Base-by-base conservation (phyloP, 92 coral and sea anemone species). In the Heliopora coerulea region DNA sequence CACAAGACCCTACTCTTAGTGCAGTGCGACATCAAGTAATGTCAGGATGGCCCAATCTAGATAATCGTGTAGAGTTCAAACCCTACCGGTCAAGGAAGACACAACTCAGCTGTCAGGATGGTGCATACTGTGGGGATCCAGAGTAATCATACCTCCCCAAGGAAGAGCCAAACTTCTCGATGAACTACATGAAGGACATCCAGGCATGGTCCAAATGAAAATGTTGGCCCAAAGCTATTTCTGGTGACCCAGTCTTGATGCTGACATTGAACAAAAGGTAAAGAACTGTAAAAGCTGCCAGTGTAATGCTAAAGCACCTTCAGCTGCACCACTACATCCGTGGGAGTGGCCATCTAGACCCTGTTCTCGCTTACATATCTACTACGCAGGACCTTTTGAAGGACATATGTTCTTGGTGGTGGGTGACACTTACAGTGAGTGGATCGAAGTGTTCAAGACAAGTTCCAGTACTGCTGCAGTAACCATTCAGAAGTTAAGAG, bases 101-200 rank as follows among this genome's bases (percentile, higher is more conserved):
- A 0, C 85, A 85, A n/a, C 48, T 74, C 26, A 80, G 81, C 72
- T 54, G 59, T 14, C 75, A 80, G 41, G 78, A 26, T 15, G 85
- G 82, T 84, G 88, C 17, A 27, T 84, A 29, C 58, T 84, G 13
- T 60, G 87, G 83, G 89, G 78, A 34, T 17, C 69, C 14, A 37
- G 89, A 54, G 84, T 86, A 17, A 41, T 86, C 7, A 59, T 78
- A 18, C 86, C 89, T 37, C 86, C 81, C 25, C 83, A 77, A 46
- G 80, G 81, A 13, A 34, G 50, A 28, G 26, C 42, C 3, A 59
- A 72, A 12, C 61, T 86, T 12, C 54, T 86, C 26, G 69, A 57
- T 11, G 48, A 18, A 14, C 57, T 59, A 10, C 81, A 70, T 39
- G 62, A 52, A 1, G 14, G 35, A 8, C 63, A 49, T 48, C 63